phyloP scores from a whole-genome alignment of 2,888 invertebrate genomes.

The Hyles lineata region DNA sequence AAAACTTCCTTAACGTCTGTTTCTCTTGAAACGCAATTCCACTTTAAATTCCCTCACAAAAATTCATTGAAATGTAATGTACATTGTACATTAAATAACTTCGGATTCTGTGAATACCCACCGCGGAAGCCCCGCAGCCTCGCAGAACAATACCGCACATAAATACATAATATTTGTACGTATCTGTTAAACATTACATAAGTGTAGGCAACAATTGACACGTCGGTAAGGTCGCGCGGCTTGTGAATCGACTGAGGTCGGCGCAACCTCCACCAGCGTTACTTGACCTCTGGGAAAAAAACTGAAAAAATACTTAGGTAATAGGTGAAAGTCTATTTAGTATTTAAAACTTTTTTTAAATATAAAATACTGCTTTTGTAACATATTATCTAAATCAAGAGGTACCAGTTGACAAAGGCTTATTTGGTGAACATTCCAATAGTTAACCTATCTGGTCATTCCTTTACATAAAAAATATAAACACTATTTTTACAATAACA shows the following conservation, averaged over 20 bases:
- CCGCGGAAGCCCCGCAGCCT: conserved; percentile 20
- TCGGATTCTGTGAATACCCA: conserved; percentile 18
- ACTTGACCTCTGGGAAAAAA: conserved; percentile 34
- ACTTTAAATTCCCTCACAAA: background rate
- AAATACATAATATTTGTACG: conserved; percentile 38
- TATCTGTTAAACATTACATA: conserved; percentile 61
- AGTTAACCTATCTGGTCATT: too few species aligned
- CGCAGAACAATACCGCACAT: conserved; percentile 24
- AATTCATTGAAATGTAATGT: background rate
- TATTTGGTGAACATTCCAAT: too few species aligned
- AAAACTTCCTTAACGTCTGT: too few species aligned
- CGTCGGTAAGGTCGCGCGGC: conserved; percentile 38
- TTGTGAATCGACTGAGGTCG: conserved; percentile 41
- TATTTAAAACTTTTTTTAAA: too few species aligned
- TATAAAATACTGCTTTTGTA: too few species aligned
- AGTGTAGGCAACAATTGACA: conserved; percentile 46
- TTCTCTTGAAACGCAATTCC: too few species aligned
- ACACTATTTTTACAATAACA: too few species aligned
- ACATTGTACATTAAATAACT: conserved; percentile 18
- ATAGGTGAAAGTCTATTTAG: background rate
- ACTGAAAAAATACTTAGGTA: background rate
- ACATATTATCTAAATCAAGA: too few species aligned
- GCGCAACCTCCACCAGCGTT: conserved; percentile 35
- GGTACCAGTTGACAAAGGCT: too few species aligned
- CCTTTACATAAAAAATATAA: too few species aligned